Evolutionary conservation across 1,140 invertebrate genomes (phyloP).

Genomic region (Aphis gossypii): DNA sequence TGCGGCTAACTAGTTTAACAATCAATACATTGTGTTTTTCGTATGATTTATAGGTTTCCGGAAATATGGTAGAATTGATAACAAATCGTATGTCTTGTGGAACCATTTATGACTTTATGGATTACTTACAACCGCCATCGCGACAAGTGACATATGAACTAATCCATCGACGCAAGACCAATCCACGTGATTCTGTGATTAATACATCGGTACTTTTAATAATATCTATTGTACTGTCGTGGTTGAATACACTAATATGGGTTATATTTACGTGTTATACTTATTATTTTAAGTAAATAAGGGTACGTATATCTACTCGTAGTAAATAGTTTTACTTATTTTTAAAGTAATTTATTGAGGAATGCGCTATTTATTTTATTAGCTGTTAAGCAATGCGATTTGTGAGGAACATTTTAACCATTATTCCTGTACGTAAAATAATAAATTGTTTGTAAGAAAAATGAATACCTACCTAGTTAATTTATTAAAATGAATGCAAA

Average conservation of each 20-base stretch:
- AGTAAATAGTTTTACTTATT: too few species aligned
- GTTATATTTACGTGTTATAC: background rate
- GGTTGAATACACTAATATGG: slow-evolving; percentile 11
- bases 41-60: slow-evolving; percentile 65
- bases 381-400: background rate
- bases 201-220: background rate
- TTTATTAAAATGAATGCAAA: too few species aligned
- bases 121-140: slow-evolving; percentile 70
- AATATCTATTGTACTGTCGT: background rate
- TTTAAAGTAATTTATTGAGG: too few species aligned
- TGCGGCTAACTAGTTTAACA: background rate
- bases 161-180: slow-evolving; percentile 5
- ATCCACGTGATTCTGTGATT: slow-evolving; percentile 14
- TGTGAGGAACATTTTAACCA: background rate
- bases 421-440: background rate
- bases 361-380: background rate
- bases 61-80: slow-evolving; percentile 70
- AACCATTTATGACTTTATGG: slow-evolving; percentile 77
- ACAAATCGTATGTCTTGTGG: slow-evolving; percentile 72
- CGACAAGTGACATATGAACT: slow-evolving; percentile 26
- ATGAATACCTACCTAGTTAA: background rate
- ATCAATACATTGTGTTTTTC: background rate
- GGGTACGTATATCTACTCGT: background rate
- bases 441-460: background rate
- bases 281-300: background rate